Evolutionary conservation across 2,888 invertebrate genomes (phyloP), one percentile per base, ranked within the genome.

Genomic region (Sipunculus nudus): DNA sequence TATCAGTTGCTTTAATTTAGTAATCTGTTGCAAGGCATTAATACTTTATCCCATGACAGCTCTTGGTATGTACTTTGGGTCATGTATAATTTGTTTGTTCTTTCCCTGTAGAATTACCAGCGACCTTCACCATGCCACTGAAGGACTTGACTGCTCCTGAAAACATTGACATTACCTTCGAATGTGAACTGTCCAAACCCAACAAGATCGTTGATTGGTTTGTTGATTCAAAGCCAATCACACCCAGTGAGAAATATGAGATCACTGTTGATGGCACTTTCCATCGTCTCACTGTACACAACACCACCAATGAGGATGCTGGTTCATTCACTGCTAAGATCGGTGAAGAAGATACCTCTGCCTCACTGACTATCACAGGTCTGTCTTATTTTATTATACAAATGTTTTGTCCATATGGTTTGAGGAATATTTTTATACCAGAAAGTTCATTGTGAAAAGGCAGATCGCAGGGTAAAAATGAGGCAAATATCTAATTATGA

Each of bases 161-260:
- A 49, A 75, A 77, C 19, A 76, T 78, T 48, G 68, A 72, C 1
- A 72, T 78, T 16, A 89, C 90, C 70, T 90, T 96, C 71, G 88
- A 88, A 1, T 92, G 95, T 13, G 90, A 94, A 85, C 86, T 96
- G 53, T 93, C 94, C 0, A 89, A 90, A 69, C 89, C 91, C 53
- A 88, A 90, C 70, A 88, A 90, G 10, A 88, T 90, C 61, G 92
- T 95, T 0, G 89, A 89, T 61, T 96, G 96, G 96, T 87, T 88
- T 70, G 87, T 86, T 85, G 77, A 78, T 59, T 78, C 78, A 16
- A 68, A 74, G 41, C 71, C 74, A 45, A 68, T 81, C 55, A 71
- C 31, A 23, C 57, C 57, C 19, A 63, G 66, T 48, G 67, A 70
- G 16, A 74, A 75, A 62, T 70, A 72, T 54, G 52, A 56, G 26